Evolutionary conservation across 2,113 vertebrate species (phyloP), one percentile per base, ranked within the genome.

Genomic region (Muntiacus reevesi): DNA sequence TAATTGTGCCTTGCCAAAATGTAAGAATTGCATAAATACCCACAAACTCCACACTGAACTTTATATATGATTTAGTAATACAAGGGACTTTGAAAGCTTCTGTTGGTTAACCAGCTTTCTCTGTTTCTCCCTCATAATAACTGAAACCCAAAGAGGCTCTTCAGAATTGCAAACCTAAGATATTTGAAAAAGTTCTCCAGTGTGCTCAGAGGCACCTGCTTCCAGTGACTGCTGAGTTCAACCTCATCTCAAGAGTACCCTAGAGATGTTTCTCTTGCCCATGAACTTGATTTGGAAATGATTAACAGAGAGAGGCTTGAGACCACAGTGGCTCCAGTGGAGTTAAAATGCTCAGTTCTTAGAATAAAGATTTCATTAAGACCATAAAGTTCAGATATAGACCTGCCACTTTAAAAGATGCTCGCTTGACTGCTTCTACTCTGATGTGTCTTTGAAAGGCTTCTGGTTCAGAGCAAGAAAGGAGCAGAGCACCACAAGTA

Each of bases 321-420:
- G 91, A 95, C 94, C 57, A 85, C 74, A 97, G 89, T 43, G 60
- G 74, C 59, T 95, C 89, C 88, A 40, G 74, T 30, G 47, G 33
- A 96, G 95, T 86, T 97, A 94, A 94, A 93, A 91, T 91, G 60
- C 97, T 98, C 97, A 93, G 30, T 92, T 97, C 91, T 92, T 74
- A 19, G 94, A 95, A 97, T 87, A 98, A 83, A 98, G 50, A 96
- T 97, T 98, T 98, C 81, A 79, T 98, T 98, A 98, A 98, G 89
- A 98, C 84, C 81, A 82, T 54, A 71, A 60, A 93, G 14, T 36
- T 97, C 92, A 16, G 87, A 84, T 83, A 97, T 45, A 96, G 96
- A 96, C 10, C 36, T 97, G 95, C 96, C 95, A 97, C 93, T 98
- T 98, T 96, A 86, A 97, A 98, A 98, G 55, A 47, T 86, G 16